Base-by-base conservation (phyloP, 2,888 invertebrate genomes). In the Agrotis segetum region DNA sequence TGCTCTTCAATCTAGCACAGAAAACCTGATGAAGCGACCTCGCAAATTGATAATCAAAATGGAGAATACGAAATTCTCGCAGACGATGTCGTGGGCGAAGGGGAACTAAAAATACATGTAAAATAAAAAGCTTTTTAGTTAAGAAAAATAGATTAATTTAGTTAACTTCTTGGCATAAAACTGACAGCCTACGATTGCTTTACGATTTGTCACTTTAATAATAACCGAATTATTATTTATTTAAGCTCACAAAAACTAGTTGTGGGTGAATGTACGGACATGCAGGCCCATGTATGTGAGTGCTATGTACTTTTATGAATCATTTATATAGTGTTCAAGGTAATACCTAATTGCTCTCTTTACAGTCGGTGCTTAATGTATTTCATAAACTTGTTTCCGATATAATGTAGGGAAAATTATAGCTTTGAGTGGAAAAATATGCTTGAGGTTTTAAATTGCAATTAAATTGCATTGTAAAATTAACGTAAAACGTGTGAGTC, bases 281-380 rank as follows among this genome's bases (percentile, higher is more conserved):
- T 62, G 6, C 24, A 65, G 19, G 65, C 29, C 9, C 59, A 55
- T 62, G 24, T 71, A 65, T 67, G 40, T 52, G 60, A 40, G 55
- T 46, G n/a, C 59, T 78, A 71, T 40, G 62, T 66, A 80, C 75
- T 74, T 68, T 78, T 78, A 87, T 84, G 79, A 86, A 88, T 87
- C 84, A 86, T 75, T 86, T 84, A 87, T 85, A 77, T 80, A 83
- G 63, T 71, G 74, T 89, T 92, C 94, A 95, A 95, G 95, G 94
- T 85, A 89, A 93, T 85, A 86, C 83, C 88, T 94, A 94, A 94
- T 95, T 93, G 92, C 89, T 89, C 87, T 89, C 85, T 85, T 89
- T 89, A 83, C 86, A 86, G 85, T 77, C 81, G 77, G 76, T 83
- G 83, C 73, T 87, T 89, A 91, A 88, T 91, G 83, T 85, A 83